These are phyloP conservation scores for Stenoptilia bipunctidactyla DNA, from an alignment of 2,888 invertebrate genomes.

Conservation along the genomic window DNA sequence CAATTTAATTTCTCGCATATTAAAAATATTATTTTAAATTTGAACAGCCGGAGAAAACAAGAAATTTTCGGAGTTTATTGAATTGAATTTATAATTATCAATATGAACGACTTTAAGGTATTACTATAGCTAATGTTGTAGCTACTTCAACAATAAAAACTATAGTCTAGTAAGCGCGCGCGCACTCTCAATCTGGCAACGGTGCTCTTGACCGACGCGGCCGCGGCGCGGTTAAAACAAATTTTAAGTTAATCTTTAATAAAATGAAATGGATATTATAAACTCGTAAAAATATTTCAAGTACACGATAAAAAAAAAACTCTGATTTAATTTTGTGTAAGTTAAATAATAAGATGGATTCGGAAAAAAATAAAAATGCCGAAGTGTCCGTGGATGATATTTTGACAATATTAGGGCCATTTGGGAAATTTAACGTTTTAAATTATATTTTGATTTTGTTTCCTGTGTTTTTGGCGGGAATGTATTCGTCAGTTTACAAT, in stretches of 20 bases:
- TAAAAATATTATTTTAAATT: too few relatives aligned
- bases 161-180: conserved; percentile 24
- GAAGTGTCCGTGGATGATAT: conserved; percentile 61
- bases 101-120: too few relatives aligned
- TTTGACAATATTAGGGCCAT: conserved; percentile 46
- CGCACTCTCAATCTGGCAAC: conserved; percentile 36
- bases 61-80: too few relatives aligned
- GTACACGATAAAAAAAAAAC: too few relatives aligned
- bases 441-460: conserved; percentile 48
- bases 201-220: conserved; percentile 29
- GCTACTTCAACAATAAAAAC: conserved; percentile 47
- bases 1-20: too few relatives aligned
- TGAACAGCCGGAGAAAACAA: too few relatives aligned
- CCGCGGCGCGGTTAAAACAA: conserved; percentile 20
- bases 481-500: conserved; percentile 60
- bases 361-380: conserved; percentile 39
- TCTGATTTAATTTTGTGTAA: too few relatives aligned
- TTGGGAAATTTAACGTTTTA: conserved; percentile 48
- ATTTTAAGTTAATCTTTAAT: conserved; percentile 11
- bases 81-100: too few relatives aligned
- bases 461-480: conserved; percentile 52
- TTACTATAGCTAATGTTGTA: conserved; percentile 20
- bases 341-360: conserved; percentile 32
- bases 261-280: conserved; percentile 7
- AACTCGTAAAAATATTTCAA: not conserved